A percentile compares a stretch with the other conserved stretches of the same genome.
Conservation (phyloP, 2,797 vertebrate species). For the Arremon brunneinucha region DNA sequence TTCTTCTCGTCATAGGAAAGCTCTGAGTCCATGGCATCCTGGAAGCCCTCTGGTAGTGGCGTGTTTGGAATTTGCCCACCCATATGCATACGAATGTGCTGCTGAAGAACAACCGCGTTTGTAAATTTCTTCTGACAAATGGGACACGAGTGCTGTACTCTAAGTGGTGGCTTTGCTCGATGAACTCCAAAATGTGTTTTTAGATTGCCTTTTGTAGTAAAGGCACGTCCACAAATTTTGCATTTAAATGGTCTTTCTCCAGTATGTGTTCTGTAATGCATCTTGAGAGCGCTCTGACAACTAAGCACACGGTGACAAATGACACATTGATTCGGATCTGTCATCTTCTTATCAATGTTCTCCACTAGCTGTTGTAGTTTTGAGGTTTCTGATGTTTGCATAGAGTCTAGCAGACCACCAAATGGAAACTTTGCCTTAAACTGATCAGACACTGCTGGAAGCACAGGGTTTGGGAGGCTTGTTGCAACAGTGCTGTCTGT, state of each 20-base stretch:
- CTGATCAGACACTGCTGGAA: constrained; percentile 89
- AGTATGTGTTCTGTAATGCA: constrained; percentile 99
- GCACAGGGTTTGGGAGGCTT: constrained; percentile 84
- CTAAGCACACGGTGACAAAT: constrained; percentile 98
- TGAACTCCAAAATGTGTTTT: constrained; percentile 99
- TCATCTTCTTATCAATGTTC: constrained; percentile 99
- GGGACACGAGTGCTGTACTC: constrained; percentile 98
- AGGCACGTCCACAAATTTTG: constrained; percentile 98
- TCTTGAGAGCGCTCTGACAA: constrained; percentile 99
- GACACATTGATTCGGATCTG: constrained; percentile 97
- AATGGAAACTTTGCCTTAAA: constrained; percentile 98
- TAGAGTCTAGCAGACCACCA: constrained; percentile 97
- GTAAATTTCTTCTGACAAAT: constrained; percentile 99
- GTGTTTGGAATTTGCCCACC: constrained; percentile 98
- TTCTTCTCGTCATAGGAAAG: constrained; percentile 91
- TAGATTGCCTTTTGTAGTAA: constrained; percentile 99
- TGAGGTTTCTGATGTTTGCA: constrained; percentile 99
- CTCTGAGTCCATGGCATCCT: constrained; percentile 89
- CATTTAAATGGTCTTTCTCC: constrained; percentile 99
- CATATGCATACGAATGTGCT: constrained; percentile 99
- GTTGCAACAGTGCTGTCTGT: constrained; percentile 76
- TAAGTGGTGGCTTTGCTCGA: constrained; percentile 94
- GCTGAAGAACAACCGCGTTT: constrained; percentile 96
- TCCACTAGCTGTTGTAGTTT: constrained; percentile 98
- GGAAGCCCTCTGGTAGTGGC: constrained; percentile 88